Evolutionary conservation across 2,888 invertebrate genomes (phyloP), one percentile per base, ranked within the genome.

Genomic region (Anticlea derivata): DNA sequence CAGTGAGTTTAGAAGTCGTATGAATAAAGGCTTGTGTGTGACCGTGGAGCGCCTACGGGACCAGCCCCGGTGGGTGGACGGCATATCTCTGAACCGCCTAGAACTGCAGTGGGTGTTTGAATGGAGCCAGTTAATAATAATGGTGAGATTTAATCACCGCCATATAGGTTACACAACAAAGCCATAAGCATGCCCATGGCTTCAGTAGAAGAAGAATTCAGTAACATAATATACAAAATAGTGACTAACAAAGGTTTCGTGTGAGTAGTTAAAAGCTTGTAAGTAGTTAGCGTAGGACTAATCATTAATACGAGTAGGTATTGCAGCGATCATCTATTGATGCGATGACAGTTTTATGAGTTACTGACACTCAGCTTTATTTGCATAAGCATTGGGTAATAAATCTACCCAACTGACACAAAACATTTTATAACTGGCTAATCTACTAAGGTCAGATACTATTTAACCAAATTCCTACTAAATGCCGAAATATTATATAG

Each of bases 51-150:
- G 88, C 88, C 89, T 89, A 89, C 89, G 88, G 85, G 84, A 87
- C 84, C 83, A 84, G 83, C 80, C 72, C 71, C 79, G 70, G 89
- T 90, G 89, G 89, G 89, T 88, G 89, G 88, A 90, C 89, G 88
- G 83, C 89, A 89, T 89, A 89, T 84, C 85, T 86, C 83, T 75
- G 79, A 80, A 76, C 83, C 80, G 83, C 84, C 84, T 83, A 84
- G 85, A 79, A 80, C 86, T 79, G 77, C 88, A 84, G 89, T 90
- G 89, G 89, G 89, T 90, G 89, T 87, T 83, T 86, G 81, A 88
- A 90, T 90, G 87, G 87, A 88, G 88, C 87, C 87, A 86, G 86
- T 88, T 86, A 86, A 88, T 89, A 89, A 89, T 89, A 88, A 89
- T 90, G 89, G 88, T 87, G 89, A 88, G 88, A 89, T 89, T 83